phyloP scores from a whole-genome alignment of 2,113 vertebrate genomes.

The Micronycteris hirsuta region DNA sequence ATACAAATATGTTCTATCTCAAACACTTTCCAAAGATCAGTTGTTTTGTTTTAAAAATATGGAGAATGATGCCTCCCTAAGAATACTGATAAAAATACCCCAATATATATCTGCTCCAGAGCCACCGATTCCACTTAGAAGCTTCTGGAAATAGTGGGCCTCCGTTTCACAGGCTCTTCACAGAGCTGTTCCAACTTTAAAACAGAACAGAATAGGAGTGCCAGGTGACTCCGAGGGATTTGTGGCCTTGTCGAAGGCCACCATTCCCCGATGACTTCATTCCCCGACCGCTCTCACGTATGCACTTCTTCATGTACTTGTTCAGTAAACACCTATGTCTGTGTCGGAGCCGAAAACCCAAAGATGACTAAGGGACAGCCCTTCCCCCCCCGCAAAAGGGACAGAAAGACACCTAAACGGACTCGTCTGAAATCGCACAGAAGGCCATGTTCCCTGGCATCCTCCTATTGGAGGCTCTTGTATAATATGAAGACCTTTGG shows the following conservation, averaged over 20 bases:
- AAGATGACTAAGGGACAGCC: background rate
- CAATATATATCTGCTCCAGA: background rate
- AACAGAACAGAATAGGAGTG: background rate
- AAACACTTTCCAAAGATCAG: background rate
- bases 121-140: background rate
- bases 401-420: background rate
- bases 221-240: background rate
- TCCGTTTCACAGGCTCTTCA: background rate
- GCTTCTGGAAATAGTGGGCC: background rate
- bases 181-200: background rate
- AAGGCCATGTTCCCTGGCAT: background rate
- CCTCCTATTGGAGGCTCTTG: background rate
- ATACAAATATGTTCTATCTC: background rate
- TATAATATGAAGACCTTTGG: background rate
- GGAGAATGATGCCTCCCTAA: background rate
- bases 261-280: background rate
- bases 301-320: background rate
- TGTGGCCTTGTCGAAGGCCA: background rate
- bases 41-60: background rate
- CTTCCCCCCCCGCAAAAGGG: background rate
- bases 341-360: background rate
- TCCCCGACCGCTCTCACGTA: accelerated
- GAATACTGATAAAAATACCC: background rate
- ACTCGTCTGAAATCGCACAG: background rate
- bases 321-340: background rate